Evolutionary conservation across 2,888 invertebrate genomes (phyloP).

Genomic region (Bhutanitis thaidina): DNA sequence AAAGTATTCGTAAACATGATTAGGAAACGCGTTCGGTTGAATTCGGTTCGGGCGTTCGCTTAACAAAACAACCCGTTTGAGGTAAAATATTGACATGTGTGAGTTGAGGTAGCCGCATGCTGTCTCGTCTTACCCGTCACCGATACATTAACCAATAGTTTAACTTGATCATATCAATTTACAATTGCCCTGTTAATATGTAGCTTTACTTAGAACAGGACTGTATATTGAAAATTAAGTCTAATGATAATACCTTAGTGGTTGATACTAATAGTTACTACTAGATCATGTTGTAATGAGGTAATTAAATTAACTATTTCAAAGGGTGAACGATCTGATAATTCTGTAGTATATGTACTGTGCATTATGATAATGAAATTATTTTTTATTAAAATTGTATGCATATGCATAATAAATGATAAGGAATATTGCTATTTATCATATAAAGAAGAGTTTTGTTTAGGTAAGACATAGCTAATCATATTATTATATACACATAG

Average conservation of each 20-base stretch:
- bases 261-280: background rate
- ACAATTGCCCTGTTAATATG: conserved; percentile 49
- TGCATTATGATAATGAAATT: too few species aligned
- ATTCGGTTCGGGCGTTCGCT: conserved; percentile 13
- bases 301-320: background rate
- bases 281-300: conserved; percentile 1
- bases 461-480: too few species aligned
- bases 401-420: too few species aligned
- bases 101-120: conserved; percentile 55
- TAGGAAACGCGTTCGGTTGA: too few species aligned
- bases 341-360: too few species aligned
- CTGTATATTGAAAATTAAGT: conserved; percentile 11
- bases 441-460: too few species aligned
- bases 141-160: conserved; percentile 76
- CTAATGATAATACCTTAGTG: conserved; percentile 1
- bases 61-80: background rate
- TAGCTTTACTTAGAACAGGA: conserved; percentile 45
- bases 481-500: too few species aligned
- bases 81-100: conserved; percentile 36
- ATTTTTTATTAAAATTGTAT: too few species aligned
- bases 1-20: too few species aligned
- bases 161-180: conserved; percentile 67
- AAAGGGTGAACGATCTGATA: too few species aligned
- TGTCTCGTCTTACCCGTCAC: conserved; percentile 61
- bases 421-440: too few species aligned